phyloP scores from a whole-genome alignment of 2,797 vertebrate species.

The Tragelaphus eurycerus region DNA sequence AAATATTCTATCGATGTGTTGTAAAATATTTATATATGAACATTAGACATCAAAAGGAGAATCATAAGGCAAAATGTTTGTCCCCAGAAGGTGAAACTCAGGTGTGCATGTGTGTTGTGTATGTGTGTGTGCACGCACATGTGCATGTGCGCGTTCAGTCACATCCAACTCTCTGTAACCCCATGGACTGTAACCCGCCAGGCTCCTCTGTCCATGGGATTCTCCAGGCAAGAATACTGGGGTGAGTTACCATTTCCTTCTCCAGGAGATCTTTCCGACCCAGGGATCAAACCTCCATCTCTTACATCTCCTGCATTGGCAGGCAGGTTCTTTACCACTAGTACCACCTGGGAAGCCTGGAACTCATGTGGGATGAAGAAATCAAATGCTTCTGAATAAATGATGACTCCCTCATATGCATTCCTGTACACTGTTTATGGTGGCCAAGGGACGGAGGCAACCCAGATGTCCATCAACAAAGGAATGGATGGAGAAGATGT shows the following conservation, averaged over 20 bases:
- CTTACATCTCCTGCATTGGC: not conserved
- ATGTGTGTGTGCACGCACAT: not conserved
- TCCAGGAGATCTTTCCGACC: not conserved
- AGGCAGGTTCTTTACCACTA: not conserved
- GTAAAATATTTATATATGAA: not conserved
- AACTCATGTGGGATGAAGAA: not conserved
- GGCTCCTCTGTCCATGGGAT: not conserved
- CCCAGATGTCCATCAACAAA: not conserved
- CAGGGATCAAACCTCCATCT: not conserved
- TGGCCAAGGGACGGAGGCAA: not conserved
- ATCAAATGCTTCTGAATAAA: not conserved
- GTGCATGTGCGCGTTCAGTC: fast-evolving
- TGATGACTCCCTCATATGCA: not conserved
- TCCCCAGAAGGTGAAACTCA: not conserved
- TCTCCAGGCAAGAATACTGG: not conserved
- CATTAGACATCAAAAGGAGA: not conserved
- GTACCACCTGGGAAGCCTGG: not conserved
- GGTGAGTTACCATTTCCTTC: not conserved
- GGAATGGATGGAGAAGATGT: not conserved
- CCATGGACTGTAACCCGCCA: not conserved
- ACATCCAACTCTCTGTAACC: not conserved
- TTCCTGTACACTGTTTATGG: not conserved
- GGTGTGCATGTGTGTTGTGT: not conserved
- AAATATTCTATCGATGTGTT: not conserved
- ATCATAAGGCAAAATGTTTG: not conserved